Percentiles rank a stretch among this genome's conserved stretches.
Conservation (phyloP, 2,113 vertebrate species). For the Gallinago paraguaiae region DNA sequence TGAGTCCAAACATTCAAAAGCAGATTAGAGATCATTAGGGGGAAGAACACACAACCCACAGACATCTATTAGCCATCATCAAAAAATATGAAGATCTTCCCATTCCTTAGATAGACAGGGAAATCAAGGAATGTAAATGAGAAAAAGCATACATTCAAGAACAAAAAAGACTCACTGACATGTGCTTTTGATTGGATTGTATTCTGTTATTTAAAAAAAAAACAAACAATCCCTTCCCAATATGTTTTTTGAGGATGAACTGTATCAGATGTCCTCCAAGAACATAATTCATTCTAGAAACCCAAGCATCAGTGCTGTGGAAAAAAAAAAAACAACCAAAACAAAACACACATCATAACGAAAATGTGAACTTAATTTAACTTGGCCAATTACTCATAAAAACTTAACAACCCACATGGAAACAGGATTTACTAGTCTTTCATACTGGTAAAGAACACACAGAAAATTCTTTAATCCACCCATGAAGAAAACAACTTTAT, state of each 20-base stretch:
- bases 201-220: neutral
- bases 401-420: neutral
- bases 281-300: neutral
- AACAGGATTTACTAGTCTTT: neutral
- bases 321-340: neutral
- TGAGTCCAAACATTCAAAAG: neutral
- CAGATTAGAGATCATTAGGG: neutral
- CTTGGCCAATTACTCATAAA: neutral
- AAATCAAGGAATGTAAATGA: neutral
- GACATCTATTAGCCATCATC: neutral
- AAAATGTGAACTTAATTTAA: neutral
- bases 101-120: neutral
- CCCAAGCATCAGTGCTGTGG: neutral
- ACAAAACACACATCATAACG: neutral
- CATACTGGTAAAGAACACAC: neutral
- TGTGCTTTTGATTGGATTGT: neutral
- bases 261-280: neutral
- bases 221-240: neutral
- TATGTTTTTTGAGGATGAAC: neutral
- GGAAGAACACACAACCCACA: neutral
- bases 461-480: neutral
- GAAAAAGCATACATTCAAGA: neutral
- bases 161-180: neutral
- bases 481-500: neutral
- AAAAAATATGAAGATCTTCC: neutral